These are phyloP conservation scores for Myzus persicae DNA, from an alignment of 1,140 invertebrate genomes.

Conservation along the genomic window DNA sequence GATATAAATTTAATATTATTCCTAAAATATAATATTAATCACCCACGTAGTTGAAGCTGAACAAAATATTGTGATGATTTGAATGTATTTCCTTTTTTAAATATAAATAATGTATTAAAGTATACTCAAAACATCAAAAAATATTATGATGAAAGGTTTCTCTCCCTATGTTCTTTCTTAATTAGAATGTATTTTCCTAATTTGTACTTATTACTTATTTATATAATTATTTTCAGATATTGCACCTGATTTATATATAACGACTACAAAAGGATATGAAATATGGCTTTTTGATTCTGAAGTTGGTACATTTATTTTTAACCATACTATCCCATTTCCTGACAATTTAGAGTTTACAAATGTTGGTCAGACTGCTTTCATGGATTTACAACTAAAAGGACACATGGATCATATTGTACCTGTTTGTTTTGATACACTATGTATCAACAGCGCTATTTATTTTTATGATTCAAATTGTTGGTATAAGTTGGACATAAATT, in stretches of 20 bases:
- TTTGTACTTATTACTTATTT: not conserved
- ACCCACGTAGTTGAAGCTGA: no score
- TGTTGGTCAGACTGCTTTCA: slow-evolving; percentile 82
- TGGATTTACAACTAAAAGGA: slow-evolving; percentile 86
- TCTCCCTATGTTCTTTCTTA: not conserved
- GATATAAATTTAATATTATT: no score
- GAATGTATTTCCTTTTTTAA: not conserved
- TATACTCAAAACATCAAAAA: no score
- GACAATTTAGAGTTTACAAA: not conserved
- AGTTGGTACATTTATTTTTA: slow-evolving; percentile 69
- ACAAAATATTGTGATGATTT: not conserved
- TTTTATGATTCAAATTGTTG: slow-evolving; percentile 74
- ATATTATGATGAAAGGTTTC: no score
- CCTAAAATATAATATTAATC: no score
- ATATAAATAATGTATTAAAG: not conserved
- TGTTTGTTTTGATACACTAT: slow-evolving; percentile 74
- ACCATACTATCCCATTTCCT: slow-evolving; percentile 68
- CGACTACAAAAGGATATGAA: slow-evolving; percentile 73
- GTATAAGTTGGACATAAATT: slow-evolving; percentile 75
- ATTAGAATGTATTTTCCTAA: not conserved
- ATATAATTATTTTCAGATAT: slow-evolving; percentile 69
- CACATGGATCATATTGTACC: slow-evolving; percentile 84
- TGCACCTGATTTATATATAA: slow-evolving; percentile 86
- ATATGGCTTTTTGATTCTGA: slow-evolving; percentile 74
- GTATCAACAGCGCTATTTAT: slow-evolving; percentile 73